phyloP scores from a whole-genome alignment of 1,140 invertebrate species.

The Macrosteles quadrilineatus region DNA sequence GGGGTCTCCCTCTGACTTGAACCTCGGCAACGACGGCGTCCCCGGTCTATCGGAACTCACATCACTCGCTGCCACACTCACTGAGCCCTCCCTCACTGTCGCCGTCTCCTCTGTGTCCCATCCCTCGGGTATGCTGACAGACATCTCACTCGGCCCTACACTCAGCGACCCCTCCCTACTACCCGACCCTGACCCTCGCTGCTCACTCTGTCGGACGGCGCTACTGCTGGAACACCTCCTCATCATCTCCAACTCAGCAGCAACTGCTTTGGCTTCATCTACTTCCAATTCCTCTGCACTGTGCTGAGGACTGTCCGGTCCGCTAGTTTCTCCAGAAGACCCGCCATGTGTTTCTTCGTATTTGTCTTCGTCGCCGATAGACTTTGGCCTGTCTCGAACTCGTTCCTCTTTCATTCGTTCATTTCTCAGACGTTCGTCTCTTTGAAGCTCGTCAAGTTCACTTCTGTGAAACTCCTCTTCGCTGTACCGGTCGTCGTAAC shows the following conservation, averaged over 20 bases:
- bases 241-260: constrained; percentile 35
- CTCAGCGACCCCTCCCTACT: constrained; percentile 52
- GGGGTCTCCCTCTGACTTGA: constrained; percentile 47
- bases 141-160: constrained; percentile 51
- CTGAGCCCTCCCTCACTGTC: constrained; percentile 50
- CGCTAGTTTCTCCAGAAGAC: constrained; percentile 82
- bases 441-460: constrained; percentile 12
- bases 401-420: constrained; percentile 34
- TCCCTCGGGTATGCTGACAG: constrained; percentile 49
- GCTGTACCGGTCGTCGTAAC: not conserved
- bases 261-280: constrained; percentile 47
- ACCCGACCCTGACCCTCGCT: constrained; percentile 48
- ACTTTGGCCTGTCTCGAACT: constrained; percentile 48
- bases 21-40: constrained; percentile 55
- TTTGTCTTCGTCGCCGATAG: constrained; percentile 41
- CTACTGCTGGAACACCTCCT: constrained; percentile 39
- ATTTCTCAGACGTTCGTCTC: constrained; percentile 41
- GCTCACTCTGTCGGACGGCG: constrained; percentile 48
- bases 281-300: constrained; percentile 72
- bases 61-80: constrained; percentile 46
- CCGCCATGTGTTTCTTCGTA: constrained; percentile 38
- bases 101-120: constrained; percentile 52
- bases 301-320: constrained; percentile 77
- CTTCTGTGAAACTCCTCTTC: not conserved
- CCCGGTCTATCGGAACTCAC: constrained; percentile 40